Conservation (phyloP, 1,140 invertebrate species). For the Eufriesea mexicana region DNA sequence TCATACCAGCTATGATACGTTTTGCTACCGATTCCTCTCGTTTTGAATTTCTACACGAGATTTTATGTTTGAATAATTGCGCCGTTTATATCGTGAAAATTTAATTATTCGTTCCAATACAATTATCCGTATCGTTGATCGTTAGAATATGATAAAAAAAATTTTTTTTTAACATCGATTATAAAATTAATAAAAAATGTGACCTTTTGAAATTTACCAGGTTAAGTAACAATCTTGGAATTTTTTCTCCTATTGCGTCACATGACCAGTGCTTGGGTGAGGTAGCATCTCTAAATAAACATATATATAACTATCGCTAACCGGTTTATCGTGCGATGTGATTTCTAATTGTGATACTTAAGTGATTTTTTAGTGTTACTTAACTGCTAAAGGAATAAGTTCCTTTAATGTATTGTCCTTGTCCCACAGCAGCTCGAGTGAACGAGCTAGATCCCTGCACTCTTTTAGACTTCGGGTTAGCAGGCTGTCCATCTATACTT, state of each 20-base stretch:
- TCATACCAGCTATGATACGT: neutral
- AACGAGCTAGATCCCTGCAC: slow-evolving; percentile 70
- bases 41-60: slow-evolving; percentile 9
- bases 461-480: slow-evolving; percentile 70
- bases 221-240: slow-evolving; percentile 50
- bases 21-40: neutral
- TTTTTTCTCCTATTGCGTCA: slow-evolving; percentile 58
- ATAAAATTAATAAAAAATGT: neutral
- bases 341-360: slow-evolving; percentile 63
- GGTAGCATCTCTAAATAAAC: slow-evolving; percentile 33
- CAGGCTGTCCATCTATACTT: slow-evolving; percentile 59
- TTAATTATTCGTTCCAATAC: neutral
- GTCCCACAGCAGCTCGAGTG: slow-evolving; percentile 61
- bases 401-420: slow-evolving; percentile 70
- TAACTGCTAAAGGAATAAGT: slow-evolving; percentile 66
- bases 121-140: neutral
- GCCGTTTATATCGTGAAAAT: neutral
- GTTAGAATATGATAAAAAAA: neutral
- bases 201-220: neutral
- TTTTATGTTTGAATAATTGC: neutral
- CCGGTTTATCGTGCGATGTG: slow-evolving; percentile 55
- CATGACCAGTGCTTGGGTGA: slow-evolving; percentile 21
- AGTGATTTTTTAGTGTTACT: slow-evolving; percentile 43
- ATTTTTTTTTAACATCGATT: neutral
- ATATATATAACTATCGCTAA: slow-evolving; percentile 44